A percentile compares a stretch with the other conserved stretches of the same genome.
Evolutionary conservation across 2,113 vertebrate species (phyloP).

Genomic region (Callipepla squamata): DNA sequence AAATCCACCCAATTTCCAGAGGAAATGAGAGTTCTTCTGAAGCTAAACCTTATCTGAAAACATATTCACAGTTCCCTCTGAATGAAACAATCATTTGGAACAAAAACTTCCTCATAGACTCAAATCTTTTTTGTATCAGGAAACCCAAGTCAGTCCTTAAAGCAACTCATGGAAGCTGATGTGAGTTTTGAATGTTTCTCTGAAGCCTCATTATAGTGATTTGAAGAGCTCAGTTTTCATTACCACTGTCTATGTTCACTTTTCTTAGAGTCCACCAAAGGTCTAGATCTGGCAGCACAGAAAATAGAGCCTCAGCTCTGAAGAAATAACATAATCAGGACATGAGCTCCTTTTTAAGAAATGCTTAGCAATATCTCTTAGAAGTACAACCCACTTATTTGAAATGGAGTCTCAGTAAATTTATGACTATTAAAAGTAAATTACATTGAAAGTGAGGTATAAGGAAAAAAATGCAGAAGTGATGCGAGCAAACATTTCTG

Average conservation of each 20-base stretch:
- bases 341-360: not conserved
- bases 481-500: not conserved
- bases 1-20: not conserved
- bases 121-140: not conserved
- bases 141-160: not conserved
- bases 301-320: not conserved
- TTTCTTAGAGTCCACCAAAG: not conserved
- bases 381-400: not conserved
- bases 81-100: not conserved
- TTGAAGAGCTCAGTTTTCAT: not conserved
- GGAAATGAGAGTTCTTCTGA: not conserved
- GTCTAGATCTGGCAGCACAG: not conserved
- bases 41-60: not conserved
- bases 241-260: not conserved
- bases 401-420: not conserved
- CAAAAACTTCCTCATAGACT: accelerated
- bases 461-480: not conserved
- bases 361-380: not conserved
- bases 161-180: not conserved
- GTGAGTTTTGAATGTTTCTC: not conserved
- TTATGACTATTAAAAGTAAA: not conserved
- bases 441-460: not conserved
- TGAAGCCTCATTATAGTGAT: not conserved
- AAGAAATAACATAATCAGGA: not conserved
- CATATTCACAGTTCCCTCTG: not conserved